phyloP scores from a whole-genome alignment of 2,113 vertebrate species.

The Plestiodon gilberti region DNA sequence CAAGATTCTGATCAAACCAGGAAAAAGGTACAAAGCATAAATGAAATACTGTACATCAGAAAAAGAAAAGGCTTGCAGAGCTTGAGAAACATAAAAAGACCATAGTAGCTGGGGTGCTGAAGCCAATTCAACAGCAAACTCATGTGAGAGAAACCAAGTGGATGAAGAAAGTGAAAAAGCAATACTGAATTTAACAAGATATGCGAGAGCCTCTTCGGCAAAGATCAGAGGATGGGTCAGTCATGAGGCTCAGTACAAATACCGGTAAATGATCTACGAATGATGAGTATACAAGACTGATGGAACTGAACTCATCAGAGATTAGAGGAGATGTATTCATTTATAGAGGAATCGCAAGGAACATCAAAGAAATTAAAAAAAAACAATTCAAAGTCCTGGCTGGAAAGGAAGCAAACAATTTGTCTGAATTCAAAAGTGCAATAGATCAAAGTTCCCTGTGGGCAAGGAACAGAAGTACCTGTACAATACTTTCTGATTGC shows the following conservation, averaged over 20 bases:
- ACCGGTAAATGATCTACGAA: conserved; percentile 29
- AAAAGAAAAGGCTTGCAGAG: conserved; percentile 1
- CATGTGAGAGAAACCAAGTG: not conserved
- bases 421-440: not conserved
- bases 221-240: not conserved
- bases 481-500: not conserved
- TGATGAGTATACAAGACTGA: not conserved
- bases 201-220: not conserved
- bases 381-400: not conserved
- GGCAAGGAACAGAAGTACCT: not conserved
- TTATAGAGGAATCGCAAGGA: conserved; percentile 9
- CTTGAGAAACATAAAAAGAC: conserved; percentile 25
- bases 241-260: not conserved
- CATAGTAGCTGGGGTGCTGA: not conserved
- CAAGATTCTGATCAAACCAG: not conserved
- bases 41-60: conserved; percentile 1
- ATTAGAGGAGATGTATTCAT: conserved; percentile 20
- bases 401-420: not conserved
- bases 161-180: not conserved
- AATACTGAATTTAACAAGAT: not conserved
- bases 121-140: not conserved
- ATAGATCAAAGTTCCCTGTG: not conserved
- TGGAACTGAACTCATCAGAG: not conserved
- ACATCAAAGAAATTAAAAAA: not conserved
- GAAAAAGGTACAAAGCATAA: conserved; percentile 32